phyloP scores from a whole-genome alignment of 2,113 vertebrate species.

The Columbina picui region DNA sequence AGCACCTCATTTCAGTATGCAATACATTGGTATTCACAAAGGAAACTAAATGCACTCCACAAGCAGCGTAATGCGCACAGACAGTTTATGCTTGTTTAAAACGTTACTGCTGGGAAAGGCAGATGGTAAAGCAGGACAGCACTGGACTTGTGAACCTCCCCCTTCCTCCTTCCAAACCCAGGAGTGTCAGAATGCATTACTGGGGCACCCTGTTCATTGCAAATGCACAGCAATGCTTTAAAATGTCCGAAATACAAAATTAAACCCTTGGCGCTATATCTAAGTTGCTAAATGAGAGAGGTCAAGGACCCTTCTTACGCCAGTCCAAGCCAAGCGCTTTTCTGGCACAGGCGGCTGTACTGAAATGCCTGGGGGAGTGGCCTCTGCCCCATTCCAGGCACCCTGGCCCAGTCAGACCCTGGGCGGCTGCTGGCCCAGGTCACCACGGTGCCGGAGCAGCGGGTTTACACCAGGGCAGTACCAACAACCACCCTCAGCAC shows the following conservation, averaged over 20 bases:
- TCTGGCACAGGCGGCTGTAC: not conserved
- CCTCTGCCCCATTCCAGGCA: not conserved
- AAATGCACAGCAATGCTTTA: not conserved
- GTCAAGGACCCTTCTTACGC: not conserved
- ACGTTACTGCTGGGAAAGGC: not conserved
- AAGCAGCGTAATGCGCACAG: fast-evolving
- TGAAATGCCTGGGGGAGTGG: fast-evolving
- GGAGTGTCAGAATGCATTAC: not conserved
- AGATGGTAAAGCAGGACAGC: not conserved
- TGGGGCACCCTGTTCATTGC: not conserved
- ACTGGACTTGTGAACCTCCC: not conserved
- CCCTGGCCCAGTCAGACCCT: fast-evolving
- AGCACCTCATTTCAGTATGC: not conserved
- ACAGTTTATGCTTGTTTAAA: not conserved
- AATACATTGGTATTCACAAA: not conserved
- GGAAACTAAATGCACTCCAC: not conserved
- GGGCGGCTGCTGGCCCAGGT: not conserved
- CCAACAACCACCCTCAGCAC: not conserved
- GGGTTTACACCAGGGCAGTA: fast-evolving
- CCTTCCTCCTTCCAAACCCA: not conserved
- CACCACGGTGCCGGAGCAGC: not conserved
- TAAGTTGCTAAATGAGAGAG: not conserved
- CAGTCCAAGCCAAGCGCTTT: not conserved
- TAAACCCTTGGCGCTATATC: not conserved
- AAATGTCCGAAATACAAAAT: not conserved